Evolutionary conservation across 1,140 invertebrate species (phyloP), one percentile per base, ranked within the genome.

Genomic region (Zaprionus ghesquierei): DNA sequence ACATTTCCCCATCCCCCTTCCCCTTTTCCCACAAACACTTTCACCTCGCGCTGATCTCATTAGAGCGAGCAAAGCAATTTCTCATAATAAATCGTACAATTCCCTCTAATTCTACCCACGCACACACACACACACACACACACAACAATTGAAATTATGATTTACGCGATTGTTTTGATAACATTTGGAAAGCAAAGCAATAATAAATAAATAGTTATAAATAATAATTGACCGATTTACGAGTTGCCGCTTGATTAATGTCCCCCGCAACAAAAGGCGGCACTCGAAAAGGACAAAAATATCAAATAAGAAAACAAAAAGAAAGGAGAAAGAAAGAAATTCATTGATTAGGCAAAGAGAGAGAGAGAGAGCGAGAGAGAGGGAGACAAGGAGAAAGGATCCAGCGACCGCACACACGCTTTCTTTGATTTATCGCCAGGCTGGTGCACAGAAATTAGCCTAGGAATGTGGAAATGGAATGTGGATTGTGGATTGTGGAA

Each of bases 351-450:
- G 63, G 18, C 60, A 22, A n/a, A n/a, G 33, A 38, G 5, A 38
- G 13, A 15, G 35, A 41, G 6, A 15, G 0, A 15, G 27, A 29
- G 27, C 6, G 27, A 22, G 4, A n/a, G 12, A 13, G 13, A n/a
- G 13, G n/a, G 35, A 41, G 2, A 41, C 0, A 8, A 41, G 35
- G 35, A 33, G 31, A n/a, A 50, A 61, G 61, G 84, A n/a, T n/a
- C n/a, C n/a, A n/a, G n/a, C n/a, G n/a, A 79, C 84, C 82, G 20
- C 82, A 87, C 82, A 77, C 65, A 77, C n/a, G n/a, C n/a, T n/a
- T n/a, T n/a, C 60, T 87, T 87, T 89, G 82, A 87, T 87, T 87
- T 87, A 89, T 89, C 75, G 69, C 58, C 23, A 50, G 59, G 41
- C 54, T 49, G 56, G 65, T 29, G 35, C n/a, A 33, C 41, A 46